Conservation (phyloP, 2,113 vertebrate genomes). For the Pyxicephalus adspersus region DNA sequence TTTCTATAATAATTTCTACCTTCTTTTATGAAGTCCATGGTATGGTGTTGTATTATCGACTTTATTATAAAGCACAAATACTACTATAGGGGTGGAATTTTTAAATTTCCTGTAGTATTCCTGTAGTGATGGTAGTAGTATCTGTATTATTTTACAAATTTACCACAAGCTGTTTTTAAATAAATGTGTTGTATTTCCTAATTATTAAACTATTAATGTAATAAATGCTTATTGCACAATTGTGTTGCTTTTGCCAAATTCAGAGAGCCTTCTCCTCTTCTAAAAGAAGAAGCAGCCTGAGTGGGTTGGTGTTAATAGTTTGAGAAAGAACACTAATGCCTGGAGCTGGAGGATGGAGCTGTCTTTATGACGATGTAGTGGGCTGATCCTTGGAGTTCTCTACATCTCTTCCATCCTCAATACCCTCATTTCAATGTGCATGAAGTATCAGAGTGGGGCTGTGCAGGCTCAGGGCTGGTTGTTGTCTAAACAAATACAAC, state of each 20-base stretch:
- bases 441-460: constrained; percentile 63
- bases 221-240: not conserved
- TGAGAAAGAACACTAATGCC: constrained; percentile 11
- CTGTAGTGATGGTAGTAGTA: too few relatives aligned
- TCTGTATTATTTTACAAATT: too few relatives aligned
- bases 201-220: too few relatives aligned
- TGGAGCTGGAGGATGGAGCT: constrained; percentile 69
- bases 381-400: constrained; percentile 63
- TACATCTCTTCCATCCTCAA: constrained; percentile 57
- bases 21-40: too few relatives aligned
- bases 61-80: too few relatives aligned
- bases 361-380: constrained; percentile 69
- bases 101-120: too few relatives aligned
- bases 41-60: too few relatives aligned
- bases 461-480: constrained; percentile 53
- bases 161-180: too few relatives aligned
- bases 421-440: constrained; percentile 58
- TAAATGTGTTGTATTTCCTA: too few relatives aligned
- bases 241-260: not conserved
- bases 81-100: too few relatives aligned
- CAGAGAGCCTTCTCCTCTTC: not conserved
- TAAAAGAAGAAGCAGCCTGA: not conserved
- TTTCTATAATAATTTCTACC: too few relatives aligned
- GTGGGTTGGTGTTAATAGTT: not conserved
- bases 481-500: not conserved